Conservation (phyloP, 2,113 vertebrate species). For the Tragelaphus imberbis region DNA sequence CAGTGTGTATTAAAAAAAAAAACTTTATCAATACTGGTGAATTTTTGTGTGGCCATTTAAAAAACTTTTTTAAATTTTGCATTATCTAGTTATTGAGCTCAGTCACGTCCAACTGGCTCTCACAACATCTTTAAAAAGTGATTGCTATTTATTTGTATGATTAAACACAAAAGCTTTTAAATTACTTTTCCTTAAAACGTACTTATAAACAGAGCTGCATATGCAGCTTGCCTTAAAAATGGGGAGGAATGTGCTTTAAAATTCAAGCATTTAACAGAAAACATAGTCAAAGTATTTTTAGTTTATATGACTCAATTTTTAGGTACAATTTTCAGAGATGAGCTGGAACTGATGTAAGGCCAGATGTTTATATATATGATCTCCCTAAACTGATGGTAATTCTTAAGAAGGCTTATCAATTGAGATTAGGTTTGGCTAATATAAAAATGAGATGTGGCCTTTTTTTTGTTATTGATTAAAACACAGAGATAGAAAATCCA, state of each 20-base stretch:
- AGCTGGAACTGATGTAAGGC: neutral
- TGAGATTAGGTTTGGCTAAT: neutral
- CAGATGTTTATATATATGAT: neutral
- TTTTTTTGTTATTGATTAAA: neutral
- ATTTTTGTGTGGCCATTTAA: neutral
- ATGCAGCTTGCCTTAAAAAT: slow-evolving; percentile 4
- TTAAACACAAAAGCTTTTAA: slow-evolving; percentile 41
- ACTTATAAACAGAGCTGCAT: slow-evolving; percentile 15
- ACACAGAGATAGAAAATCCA: neutral
- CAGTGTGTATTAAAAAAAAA: neutral
- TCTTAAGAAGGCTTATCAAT: neutral
- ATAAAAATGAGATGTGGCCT: neutral
- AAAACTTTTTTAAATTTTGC: neutral
- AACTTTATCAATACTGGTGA: neutral
- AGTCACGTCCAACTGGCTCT: neutral
- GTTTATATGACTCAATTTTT: neutral
- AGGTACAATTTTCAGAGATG: neutral
- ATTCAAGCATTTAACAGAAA: neutral
- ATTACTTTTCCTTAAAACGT: neutral
- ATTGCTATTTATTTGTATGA: slow-evolving; percentile 33
- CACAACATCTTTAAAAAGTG: neutral
- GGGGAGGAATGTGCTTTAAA: neutral
- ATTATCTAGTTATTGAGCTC: neutral
- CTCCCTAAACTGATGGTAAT: neutral
- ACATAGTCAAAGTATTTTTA: neutral